Evolutionary conservation across 2,113 vertebrate genomes (phyloP).

Genomic region (Rhinoptilus africanus): DNA sequence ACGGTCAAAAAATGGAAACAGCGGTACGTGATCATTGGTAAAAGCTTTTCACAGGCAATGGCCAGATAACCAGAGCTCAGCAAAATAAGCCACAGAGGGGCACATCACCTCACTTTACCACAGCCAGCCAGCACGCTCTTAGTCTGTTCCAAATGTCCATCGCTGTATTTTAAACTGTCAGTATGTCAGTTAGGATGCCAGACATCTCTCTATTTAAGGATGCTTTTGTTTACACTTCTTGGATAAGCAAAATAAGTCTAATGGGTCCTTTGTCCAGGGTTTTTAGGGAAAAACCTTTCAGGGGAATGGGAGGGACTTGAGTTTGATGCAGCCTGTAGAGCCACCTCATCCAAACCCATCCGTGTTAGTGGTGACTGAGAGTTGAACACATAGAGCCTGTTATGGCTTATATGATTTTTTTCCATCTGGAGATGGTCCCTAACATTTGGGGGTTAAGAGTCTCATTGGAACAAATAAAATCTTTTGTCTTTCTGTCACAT

Average conservation of each 20-base stretch:
- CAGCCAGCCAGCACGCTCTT: background rate
- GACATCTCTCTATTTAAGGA: background rate
- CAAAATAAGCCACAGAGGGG: background rate
- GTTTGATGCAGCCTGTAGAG: background rate
- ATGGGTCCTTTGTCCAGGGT: background rate
- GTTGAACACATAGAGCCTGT: background rate
- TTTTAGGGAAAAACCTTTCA: background rate
- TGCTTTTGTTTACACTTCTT: background rate
- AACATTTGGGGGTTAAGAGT: background rate
- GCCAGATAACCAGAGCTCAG: background rate
- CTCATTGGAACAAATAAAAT: background rate
- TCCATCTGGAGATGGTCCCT: background rate
- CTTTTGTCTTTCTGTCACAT: background rate
- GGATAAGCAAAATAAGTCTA: background rate
- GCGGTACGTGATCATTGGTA: slow-evolving; percentile 79
- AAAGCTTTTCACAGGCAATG: background rate
- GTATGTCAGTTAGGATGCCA: background rate
- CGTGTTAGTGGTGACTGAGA: background rate
- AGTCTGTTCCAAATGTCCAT: background rate
- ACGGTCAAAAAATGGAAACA: slow-evolving; percentile 93
- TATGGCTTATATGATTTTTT: accelerated
- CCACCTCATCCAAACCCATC: background rate
- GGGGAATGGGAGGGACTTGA: background rate
- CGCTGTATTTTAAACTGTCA: background rate
- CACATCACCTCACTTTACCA: background rate